These are phyloP conservation scores for Drosophila cognata DNA, from an alignment of 2,888 invertebrate species.

Conservation along the genomic window DNA sequence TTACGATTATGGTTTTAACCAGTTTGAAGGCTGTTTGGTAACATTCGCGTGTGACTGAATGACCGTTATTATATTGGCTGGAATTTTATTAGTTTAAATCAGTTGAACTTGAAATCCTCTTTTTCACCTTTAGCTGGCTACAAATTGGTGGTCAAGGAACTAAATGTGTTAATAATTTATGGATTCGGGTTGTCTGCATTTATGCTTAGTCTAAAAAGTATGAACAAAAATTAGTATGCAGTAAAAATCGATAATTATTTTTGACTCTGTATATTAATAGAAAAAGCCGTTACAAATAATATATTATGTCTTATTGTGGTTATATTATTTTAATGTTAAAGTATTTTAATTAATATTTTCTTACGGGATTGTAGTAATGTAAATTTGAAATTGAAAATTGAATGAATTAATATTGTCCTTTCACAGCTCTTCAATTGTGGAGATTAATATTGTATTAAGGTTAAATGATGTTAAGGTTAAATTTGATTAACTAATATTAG, in stretches of 20 bases:
- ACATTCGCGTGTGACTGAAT: background rate
- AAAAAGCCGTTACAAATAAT: background rate
- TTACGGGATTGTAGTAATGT: background rate
- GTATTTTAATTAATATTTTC: background rate
- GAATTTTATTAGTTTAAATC: background rate
- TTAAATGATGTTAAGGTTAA: background rate
- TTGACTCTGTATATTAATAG: background rate
- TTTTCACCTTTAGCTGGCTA: background rate
- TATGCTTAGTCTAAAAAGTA: background rate
- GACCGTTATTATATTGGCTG: background rate
- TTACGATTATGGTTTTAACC: rapidly evolving
- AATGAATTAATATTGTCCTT: background rate
- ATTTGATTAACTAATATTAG: background rate
- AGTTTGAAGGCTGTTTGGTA: background rate
- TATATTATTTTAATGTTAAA: background rate
- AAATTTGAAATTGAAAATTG: background rate
- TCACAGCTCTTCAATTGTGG: background rate
- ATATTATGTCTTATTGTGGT: background rate
- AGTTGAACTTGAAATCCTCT: background rate
- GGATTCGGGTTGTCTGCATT: background rate
- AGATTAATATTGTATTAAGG: background rate
- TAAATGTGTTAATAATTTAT: background rate
- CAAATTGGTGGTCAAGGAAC: background rate
- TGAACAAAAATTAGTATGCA: background rate
- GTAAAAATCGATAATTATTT: background rate